These are phyloP conservation scores for Uropsilus gracilis DNA, from an alignment of 2,113 vertebrate species.

Conservation along the genomic window DNA sequence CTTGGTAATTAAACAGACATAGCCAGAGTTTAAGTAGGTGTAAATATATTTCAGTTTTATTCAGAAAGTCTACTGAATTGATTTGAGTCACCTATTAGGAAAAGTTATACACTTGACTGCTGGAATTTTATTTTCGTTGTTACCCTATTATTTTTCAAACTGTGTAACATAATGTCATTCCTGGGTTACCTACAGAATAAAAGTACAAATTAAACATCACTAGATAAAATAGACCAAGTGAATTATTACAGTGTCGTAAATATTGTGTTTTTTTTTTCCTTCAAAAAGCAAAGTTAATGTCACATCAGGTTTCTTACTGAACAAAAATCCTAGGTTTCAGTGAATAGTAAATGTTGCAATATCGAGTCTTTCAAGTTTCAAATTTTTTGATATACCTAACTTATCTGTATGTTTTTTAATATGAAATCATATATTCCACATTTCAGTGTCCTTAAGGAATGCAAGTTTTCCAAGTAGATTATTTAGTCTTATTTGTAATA, in stretches of 20 bases:
- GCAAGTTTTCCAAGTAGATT: neutral
- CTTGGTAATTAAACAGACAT: neutral
- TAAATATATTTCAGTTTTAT: neutral
- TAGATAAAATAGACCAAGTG: neutral
- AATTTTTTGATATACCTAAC: neutral
- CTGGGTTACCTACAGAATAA: neutral
- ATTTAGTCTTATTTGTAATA: neutral
- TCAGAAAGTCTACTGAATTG: neutral
- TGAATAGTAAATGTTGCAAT: neutral
- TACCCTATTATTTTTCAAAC: neutral
- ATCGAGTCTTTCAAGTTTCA: slow-evolving; percentile 39
- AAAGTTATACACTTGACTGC: slow-evolving; percentile 1
- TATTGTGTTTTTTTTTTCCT: neutral
- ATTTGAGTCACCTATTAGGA: neutral
- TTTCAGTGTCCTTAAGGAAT: neutral
- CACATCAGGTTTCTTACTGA: neutral
- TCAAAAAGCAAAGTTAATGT: neutral
- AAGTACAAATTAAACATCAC: neutral
- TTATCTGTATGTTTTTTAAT: neutral
- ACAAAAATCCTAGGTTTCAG: neutral
- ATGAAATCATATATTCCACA: neutral
- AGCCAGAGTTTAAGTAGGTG: neutral
- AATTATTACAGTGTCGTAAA: neutral
- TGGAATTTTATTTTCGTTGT: neutral
- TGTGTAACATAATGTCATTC: neutral